Evolutionary conservation across 2,113 vertebrate genomes (phyloP), one percentile per base, ranked within the genome.

Genomic region (Smithornis capensis): DNA sequence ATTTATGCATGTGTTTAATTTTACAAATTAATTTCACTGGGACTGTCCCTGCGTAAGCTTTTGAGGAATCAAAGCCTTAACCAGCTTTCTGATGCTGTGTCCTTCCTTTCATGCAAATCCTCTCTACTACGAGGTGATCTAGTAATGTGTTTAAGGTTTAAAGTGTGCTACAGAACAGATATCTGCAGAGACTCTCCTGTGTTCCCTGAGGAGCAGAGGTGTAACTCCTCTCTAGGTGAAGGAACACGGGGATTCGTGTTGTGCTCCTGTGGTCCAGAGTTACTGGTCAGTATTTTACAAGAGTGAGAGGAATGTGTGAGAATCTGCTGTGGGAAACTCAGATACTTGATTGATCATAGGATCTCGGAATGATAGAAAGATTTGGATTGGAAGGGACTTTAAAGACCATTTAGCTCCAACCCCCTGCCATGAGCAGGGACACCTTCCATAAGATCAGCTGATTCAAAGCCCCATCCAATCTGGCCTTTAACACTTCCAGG

Each of bases 11-110:
- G 14, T 64, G 53, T 84, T 94, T 92, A 88, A 79, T 92, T 89
- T 74, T 62, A 63, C 71, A 92, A 92, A 90, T 76, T 85, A 49
- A 85, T 94, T 94, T 95, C 84, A 55, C 52, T 86, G 85, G 64
- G 91, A 59, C 75, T 78, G 25, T 55, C 33, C 35, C 16, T 83
- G 50, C 4, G 1, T 37, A 74, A 70, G 63, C 60, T 83, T 78
- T 53, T 68, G 55, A 85, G 80, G 63, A 87, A 90, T 52, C 35
- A 83, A 91, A 91, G 38, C 38, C 23, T 83, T 83, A 75, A 42
- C 18, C 31, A 37, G 37, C n/a, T 84, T 90, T 80, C 59, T 90
- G 50, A 47, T 59, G 63, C 37, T 40, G 12, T 28, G 19, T 87
- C 82, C 29, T 85, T 84, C 31, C 22, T 89, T 75, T 67, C 55